Base-by-base conservation (phyloP, 2,113 vertebrate species). In the Solea senegalensis region DNA sequence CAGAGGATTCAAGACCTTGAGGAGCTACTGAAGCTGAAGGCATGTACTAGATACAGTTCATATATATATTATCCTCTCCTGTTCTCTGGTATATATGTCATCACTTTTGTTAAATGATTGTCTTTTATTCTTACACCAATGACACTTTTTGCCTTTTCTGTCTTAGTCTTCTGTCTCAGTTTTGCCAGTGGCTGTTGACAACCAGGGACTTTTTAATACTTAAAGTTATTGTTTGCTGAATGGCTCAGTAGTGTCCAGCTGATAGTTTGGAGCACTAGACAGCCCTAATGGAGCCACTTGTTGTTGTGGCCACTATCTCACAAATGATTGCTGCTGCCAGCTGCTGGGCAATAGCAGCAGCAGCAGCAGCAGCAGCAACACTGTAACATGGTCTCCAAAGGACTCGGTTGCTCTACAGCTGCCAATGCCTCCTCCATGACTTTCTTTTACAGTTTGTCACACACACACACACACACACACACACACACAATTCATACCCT, bases 11-110 rank as follows among this genome's bases (percentile, higher is more conserved):
- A 92, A 92, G 94, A 93, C 81, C 93, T 97, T 79, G 92, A 96
- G 85, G 95, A 96, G 87, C 89, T 94, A 50, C 88, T 94, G 28
- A 77, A 90, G 43, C 86, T 95, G 89, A 97, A 97, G 95, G 96
- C 97, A 93, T 94, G 41, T 85, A 93, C 21, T 88, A 39, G 28
- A 78, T 58, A 41, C 44, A 45, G 34, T 53, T 27, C 11, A 48
- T 48, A 13, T 12, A 70, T 67, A 68, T 49, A 41, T 52, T 74
- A 62, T 54, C 16, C 39, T 61, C 13, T 70, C 13, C 27, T 40
- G 27, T 39, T 28, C 9, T 58, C 60, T 69, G 43, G 16, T 11
- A 45, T n/a, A 40, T 40, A 52, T 57, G 14, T 8, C 46, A 62
- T 40, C 57, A 9, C 12, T 4, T 34, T 34, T 34, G 34, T 34